Evolutionary conservation across 1,140 invertebrate species (phyloP).

Genomic region (Bombus fervidus): DNA sequence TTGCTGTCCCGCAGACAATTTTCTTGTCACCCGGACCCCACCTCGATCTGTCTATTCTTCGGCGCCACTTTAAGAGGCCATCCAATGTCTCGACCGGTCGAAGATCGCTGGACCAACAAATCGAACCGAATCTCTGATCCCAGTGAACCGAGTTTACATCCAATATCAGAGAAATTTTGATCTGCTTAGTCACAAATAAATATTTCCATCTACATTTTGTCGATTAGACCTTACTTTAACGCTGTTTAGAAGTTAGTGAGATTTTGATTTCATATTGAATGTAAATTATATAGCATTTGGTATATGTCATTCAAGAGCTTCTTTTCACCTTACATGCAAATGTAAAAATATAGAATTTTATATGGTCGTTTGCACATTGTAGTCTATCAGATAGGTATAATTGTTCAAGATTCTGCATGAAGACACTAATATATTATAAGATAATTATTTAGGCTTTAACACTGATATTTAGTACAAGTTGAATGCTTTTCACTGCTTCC

Average conservation of each 20-base stretch:
- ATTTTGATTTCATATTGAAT: not conserved
- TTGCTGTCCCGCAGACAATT: conserved; percentile 64
- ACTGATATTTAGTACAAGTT: too few species aligned
- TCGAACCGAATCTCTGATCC: conserved; percentile 5
- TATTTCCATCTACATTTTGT: not conserved
- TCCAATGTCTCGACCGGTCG: not conserved
- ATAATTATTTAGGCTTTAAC: too few species aligned
- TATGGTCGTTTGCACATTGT: too few species aligned
- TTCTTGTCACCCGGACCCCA: conserved; percentile 41
- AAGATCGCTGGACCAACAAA: not conserved
- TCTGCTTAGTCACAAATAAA: not conserved
- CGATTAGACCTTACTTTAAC: not conserved
- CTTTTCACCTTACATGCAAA: too few species aligned
- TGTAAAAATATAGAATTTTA: too few species aligned
- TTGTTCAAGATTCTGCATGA: not conserved
- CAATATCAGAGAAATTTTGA: not conserved
- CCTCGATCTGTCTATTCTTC: conserved; percentile 47
- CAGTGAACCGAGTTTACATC: not conserved
- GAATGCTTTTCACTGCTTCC: too few species aligned
- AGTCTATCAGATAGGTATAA: too few species aligned
- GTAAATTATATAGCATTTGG: too few species aligned
- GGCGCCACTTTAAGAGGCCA: conserved; percentile 22
- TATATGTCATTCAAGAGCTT: too few species aligned
- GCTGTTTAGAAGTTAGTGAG: not conserved
- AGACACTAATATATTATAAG: too few species aligned